Conservation (phyloP, 2,797 vertebrate species). For the Tinamus major region DNA sequence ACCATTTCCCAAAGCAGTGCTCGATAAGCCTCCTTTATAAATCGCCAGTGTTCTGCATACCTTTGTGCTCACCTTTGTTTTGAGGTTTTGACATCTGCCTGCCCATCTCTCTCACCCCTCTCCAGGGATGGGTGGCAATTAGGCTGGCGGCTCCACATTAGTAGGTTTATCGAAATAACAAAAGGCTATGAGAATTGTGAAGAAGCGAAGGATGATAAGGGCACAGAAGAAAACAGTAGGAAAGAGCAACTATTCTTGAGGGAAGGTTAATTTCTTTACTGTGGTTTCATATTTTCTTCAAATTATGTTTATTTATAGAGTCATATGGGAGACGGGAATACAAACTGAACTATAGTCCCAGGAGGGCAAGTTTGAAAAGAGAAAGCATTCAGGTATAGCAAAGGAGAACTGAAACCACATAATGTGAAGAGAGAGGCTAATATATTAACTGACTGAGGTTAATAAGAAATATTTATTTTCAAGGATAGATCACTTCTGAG, state of each 20-base stretch:
- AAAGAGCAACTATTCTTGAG: constrained; percentile 16
- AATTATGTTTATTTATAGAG: not conserved
- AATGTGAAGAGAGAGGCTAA: constrained; percentile 21
- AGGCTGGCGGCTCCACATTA: not conserved
- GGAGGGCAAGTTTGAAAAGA: constrained; percentile 9
- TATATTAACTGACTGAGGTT: not conserved
- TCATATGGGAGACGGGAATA: not conserved
- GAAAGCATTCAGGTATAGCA: not conserved
- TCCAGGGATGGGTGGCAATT: constrained; percentile 59
- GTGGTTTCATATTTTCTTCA: not conserved
- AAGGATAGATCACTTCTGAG: not conserved
- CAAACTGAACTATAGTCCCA: not conserved
- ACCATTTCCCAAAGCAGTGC: constrained; percentile 6
- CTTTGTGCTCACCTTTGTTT: constrained; percentile 64
- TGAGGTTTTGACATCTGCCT: constrained; percentile 51
- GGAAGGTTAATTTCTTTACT: not conserved
- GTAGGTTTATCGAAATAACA: constrained; percentile 58
- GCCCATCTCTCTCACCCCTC: constrained; percentile 47
- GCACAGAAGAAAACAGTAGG: not conserved
- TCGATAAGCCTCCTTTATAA: constrained; percentile 58
- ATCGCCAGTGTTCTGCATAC: constrained; percentile 33
- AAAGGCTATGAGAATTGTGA: constrained; percentile 10
- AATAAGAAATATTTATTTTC: constrained; percentile 30
- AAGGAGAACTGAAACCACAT: not conserved
- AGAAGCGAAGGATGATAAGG: constrained; percentile 21